phyloP scores from a whole-genome alignment of 2,888 invertebrate species.

The Achlya flavicornis region DNA sequence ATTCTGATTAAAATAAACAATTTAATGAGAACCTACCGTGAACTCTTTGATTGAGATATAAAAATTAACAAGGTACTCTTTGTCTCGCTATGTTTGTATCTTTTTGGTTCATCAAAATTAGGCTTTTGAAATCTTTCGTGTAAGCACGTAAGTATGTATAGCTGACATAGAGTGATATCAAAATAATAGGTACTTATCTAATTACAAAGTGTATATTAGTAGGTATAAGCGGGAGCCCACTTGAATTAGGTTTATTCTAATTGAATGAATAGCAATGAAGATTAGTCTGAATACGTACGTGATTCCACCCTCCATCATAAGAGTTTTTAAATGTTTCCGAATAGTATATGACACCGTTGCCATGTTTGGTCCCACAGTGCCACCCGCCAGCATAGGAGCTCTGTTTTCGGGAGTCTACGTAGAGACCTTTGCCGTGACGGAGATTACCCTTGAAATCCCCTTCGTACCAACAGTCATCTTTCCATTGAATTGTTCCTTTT shows the following conservation, averaged over 20 bases:
- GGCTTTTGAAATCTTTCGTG: too few species aligned
- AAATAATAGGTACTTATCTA: too few species aligned
- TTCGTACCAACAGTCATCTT: slow-evolving; percentile 82
- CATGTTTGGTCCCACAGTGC: slow-evolving; percentile 76
- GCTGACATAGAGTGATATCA: too few species aligned
- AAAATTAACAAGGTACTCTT: too few species aligned
- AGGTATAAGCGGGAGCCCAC: too few species aligned
- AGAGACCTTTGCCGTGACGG: slow-evolving; percentile 82
- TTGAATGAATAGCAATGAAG: background rate
- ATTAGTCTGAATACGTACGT: slow-evolving; percentile 50
- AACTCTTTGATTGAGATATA: background rate
- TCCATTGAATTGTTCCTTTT: slow-evolving; percentile 80
- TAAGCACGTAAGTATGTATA: too few species aligned
- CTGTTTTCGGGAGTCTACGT: slow-evolving; percentile 68
- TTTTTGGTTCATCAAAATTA: too few species aligned
- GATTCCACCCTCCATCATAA: slow-evolving; percentile 71
- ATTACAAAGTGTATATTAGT: too few species aligned
- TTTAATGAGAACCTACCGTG: background rate
- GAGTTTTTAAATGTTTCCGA: slow-evolving; percentile 58
- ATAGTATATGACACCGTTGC: slow-evolving; percentile 66
- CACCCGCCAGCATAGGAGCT: slow-evolving; percentile 75
- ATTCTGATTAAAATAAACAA: slow-evolving; percentile 49
- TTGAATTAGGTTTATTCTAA: too few species aligned
- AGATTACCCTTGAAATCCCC: slow-evolving; percentile 83
- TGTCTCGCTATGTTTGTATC: too few species aligned